A percentile compares a stretch with the other conserved stretches of the same genome.
These are phyloP conservation scores for Puntigrus tetrazona DNA, from an alignment of 2,113 vertebrate genomes.

Conservation along the genomic window DNA sequence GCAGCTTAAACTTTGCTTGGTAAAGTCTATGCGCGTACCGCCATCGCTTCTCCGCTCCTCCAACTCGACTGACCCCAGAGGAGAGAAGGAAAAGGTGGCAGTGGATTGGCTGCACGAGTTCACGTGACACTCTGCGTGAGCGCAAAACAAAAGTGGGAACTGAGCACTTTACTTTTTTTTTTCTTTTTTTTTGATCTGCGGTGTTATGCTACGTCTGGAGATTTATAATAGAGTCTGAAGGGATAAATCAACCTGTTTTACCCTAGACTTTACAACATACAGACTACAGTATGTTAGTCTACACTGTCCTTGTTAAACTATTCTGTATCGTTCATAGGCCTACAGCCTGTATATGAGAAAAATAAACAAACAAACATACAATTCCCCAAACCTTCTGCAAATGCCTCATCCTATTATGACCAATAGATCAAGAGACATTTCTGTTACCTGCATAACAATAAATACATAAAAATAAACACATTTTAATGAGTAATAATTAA, in stretches of 20 bases:
- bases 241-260: neutral
- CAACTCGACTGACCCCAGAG: conserved; percentile 54
- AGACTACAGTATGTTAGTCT: neutral
- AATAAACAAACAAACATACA: neutral
- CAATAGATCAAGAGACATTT: neutral
- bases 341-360: neutral
- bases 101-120: conserved; percentile 62
- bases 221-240: neutral
- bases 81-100: neutral
- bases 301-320: neutral
- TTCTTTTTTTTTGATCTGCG: neutral
- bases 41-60: conserved; percentile 51
- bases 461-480: too few species aligned
- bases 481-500: neutral
- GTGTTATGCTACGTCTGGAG: neutral
- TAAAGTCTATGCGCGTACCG: conserved; percentile 49
- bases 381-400: neutral
- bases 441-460: too few species aligned
- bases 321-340: neutral
- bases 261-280: neutral
- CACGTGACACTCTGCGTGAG: conserved; percentile 49
- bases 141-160: conserved; percentile 7
- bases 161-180: neutral
- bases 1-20: neutral
- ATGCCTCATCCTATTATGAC: neutral